phyloP scores from a whole-genome alignment of 2,113 vertebrate genomes.

The Spilogale gracilis region DNA sequence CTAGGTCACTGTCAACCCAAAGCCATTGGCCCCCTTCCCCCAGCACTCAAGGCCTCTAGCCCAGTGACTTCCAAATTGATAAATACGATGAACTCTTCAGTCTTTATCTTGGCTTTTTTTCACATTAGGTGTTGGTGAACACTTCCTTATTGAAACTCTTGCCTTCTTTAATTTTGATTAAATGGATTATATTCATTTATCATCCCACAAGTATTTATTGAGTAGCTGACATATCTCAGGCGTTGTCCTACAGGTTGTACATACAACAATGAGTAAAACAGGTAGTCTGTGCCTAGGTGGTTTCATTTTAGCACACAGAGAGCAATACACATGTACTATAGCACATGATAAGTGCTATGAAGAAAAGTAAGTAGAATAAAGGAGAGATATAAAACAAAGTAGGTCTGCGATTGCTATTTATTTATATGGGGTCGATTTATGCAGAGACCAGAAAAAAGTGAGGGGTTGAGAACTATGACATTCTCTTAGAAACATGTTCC shows the following conservation, averaged over 20 bases:
- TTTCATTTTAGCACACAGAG: neutral
- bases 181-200: neutral
- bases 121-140: neutral
- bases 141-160: neutral
- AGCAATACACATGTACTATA: neutral
- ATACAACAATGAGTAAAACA: neutral
- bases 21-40: neutral
- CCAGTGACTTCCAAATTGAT: neutral
- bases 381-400: neutral
- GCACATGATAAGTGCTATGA: neutral
- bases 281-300: neutral
- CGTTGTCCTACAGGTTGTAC: neutral
- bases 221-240: neutral
- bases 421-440: neutral
- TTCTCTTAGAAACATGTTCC: neutral
- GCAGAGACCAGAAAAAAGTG: neutral
- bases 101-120: neutral
- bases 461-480: neutral
- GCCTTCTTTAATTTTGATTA: conserved; percentile 35
- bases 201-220: neutral
- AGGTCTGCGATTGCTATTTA: neutral
- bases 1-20: neutral
- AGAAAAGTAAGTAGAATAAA: neutral
- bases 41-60: neutral
- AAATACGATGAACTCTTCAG: neutral